Evolutionary conservation across 2,797 vertebrate species (phyloP).

Genomic region (Mustela erminea): DNA sequence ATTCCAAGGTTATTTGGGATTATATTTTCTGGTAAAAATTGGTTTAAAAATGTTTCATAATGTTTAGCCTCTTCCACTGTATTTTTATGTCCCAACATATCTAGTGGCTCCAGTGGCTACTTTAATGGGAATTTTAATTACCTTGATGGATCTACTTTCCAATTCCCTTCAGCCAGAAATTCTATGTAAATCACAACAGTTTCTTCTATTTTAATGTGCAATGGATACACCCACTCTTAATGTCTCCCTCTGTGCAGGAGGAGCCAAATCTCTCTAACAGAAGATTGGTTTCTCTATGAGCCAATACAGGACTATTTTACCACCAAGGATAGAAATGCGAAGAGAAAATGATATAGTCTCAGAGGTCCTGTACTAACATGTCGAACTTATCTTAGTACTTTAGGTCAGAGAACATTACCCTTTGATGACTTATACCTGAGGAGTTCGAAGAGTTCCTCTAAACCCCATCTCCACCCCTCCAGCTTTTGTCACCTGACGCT

Average conservation of each 20-base stretch:
- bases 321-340: not conserved
- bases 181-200: not conserved
- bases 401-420: not conserved
- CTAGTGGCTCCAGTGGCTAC: not conserved
- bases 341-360: not conserved
- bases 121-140: slow-evolving; percentile 48
- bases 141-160: not conserved
- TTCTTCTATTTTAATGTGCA: not conserved
- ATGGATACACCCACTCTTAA: not conserved
- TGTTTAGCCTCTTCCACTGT: not conserved
- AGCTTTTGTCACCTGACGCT: not conserved
- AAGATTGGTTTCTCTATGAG: not conserved
- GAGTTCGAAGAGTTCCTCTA: not conserved
- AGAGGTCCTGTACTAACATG: not conserved
- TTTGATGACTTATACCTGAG: not conserved
- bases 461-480: accelerated
- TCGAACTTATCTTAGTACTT: not conserved
- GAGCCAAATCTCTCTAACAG: not conserved
- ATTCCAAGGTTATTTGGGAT: not conserved
- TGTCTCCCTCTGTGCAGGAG: not conserved
- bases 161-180: slow-evolving; percentile 31
- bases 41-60: not conserved
- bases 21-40: not conserved
- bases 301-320: not conserved
- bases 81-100: not conserved